Percentiles rank a stretch among this genome's conserved stretches.
Evolutionary conservation across 2,113 vertebrate genomes (phyloP).

Genomic region (Lophius piscatorius): DNA sequence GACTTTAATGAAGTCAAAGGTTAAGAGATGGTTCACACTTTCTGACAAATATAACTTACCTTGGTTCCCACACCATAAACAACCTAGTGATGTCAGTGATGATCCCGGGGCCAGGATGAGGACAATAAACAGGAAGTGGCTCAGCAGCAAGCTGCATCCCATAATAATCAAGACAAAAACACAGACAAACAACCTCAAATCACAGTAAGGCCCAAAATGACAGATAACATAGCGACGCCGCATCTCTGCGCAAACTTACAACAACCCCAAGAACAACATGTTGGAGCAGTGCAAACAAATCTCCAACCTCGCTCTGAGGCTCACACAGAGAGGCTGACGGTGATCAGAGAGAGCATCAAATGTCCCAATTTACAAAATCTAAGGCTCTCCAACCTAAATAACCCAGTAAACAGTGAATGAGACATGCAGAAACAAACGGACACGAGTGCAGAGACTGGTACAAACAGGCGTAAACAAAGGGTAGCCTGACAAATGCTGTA

Average conservation of each 20-base stretch:
- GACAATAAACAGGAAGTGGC: constrained; percentile 83
- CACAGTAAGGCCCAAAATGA: constrained; percentile 63
- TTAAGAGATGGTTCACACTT: constrained; percentile 46
- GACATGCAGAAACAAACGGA: constrained; percentile 22
- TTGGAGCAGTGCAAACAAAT: constrained; percentile 36
- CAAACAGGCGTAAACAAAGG: constrained; percentile 34
- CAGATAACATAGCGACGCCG: constrained; percentile 47
- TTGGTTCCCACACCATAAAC: constrained; percentile 77
- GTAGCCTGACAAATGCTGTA: constrained; percentile 31
- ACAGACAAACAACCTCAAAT: constrained; percentile 68
- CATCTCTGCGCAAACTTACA: constrained; percentile 35
- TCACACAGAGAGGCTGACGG: background rate
- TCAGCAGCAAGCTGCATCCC: constrained; percentile 82
- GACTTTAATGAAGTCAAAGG: constrained; percentile 39
- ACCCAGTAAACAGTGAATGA: constrained; percentile 31
- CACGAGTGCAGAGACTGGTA: constrained; percentile 23
- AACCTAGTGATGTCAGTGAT: constrained; percentile 80
- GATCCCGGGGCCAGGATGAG: constrained; percentile 79
- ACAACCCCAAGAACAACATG: constrained; percentile 30
- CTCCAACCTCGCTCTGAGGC: too few relatives aligned
- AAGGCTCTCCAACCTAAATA: constrained; percentile 47
- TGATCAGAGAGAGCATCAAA: constrained; percentile 15
- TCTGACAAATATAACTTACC: constrained; percentile 74
- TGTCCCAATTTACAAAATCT: constrained; percentile 36
- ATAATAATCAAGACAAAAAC: constrained; percentile 73